Percentiles rank a stretch among this genome's conserved stretches.
phyloP scores from a whole-genome alignment of 2,888 invertebrate species.

The Drosophila lutescens region DNA sequence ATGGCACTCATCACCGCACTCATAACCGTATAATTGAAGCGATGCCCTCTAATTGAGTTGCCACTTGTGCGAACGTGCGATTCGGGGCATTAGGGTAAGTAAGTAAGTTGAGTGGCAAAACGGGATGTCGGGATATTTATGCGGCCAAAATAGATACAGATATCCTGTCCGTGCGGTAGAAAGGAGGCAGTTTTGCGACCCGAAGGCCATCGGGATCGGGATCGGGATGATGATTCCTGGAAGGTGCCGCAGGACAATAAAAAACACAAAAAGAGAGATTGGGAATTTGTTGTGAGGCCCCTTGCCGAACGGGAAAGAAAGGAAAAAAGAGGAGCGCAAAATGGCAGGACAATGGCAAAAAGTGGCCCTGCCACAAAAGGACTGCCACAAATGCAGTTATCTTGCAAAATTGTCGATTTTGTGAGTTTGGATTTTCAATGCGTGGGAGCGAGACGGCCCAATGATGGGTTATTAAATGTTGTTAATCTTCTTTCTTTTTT shows the following conservation, averaged over 20 bases:
- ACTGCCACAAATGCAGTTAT: conserved; percentile 69
- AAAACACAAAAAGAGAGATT: conserved; percentile 51
- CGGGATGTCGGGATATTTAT: background rate
- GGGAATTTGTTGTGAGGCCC: conserved; percentile 34
- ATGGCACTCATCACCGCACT: conserved; percentile 1
- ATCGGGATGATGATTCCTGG: conserved; percentile 43
- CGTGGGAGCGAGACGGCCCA: conserved; percentile 37
- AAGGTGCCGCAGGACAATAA: conserved; percentile 56
- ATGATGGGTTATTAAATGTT: conserved; percentile 79
- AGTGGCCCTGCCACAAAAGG: conserved; percentile 56
- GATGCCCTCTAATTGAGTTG: conserved; percentile 19
- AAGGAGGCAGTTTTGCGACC: background rate
- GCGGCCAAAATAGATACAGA: conserved; percentile 3
- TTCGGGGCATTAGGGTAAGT: background rate
- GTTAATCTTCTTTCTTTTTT: conserved; percentile 62
- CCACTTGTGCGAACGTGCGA: conserved; percentile 15
- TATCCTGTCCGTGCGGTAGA: background rate
- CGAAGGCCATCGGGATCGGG: conserved; percentile 1
- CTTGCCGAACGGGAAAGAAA: conserved; percentile 21
- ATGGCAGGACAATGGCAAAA: conserved; percentile 65
- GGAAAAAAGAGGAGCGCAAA: conserved; percentile 56
- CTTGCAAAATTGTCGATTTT: conserved; percentile 57
- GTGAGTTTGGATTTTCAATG: background rate
- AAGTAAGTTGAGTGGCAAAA: background rate
- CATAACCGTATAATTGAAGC: conserved; percentile 8